These are phyloP conservation scores for Ceyx margarethae DNA, from an alignment of 2,113 vertebrate species.

Conservation along the genomic window DNA sequence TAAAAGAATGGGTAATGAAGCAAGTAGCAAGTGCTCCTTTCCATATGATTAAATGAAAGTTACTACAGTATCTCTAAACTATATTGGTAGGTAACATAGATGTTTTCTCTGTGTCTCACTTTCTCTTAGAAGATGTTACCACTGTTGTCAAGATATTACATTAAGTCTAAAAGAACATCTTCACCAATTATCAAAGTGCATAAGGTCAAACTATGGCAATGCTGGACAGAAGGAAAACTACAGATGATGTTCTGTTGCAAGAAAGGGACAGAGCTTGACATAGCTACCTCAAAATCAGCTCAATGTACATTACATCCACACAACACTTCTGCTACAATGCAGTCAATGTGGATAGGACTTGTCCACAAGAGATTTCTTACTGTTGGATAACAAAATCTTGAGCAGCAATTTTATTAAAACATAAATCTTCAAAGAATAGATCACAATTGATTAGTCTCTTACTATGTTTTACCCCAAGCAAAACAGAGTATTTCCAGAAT, in stretches of 20 bases:
- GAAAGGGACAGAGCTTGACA: neutral
- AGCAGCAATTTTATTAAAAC: neutral
- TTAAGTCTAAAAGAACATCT: neutral
- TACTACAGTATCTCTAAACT: neutral
- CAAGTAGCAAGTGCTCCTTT: neutral
- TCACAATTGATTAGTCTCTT: neutral
- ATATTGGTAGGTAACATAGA: neutral
- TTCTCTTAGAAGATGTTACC: neutral
- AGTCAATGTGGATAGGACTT: neutral
- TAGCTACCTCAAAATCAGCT: neutral
- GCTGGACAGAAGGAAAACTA: neutral
- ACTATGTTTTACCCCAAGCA: neutral
- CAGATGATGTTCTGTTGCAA: neutral
- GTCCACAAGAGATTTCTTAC: neutral
- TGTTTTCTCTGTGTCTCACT: neutral
- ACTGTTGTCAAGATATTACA: neutral
- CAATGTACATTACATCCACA: neutral
- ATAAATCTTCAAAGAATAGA: neutral
- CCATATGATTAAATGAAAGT: accelerated
- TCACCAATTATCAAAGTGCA: neutral
- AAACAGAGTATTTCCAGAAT: neutral
- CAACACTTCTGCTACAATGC: neutral
- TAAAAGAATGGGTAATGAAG: neutral
- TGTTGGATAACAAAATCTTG: neutral
- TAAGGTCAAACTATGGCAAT: neutral